Base-by-base conservation (phyloP, 1,140 invertebrate species). In the Drosophila simulans region DNA sequence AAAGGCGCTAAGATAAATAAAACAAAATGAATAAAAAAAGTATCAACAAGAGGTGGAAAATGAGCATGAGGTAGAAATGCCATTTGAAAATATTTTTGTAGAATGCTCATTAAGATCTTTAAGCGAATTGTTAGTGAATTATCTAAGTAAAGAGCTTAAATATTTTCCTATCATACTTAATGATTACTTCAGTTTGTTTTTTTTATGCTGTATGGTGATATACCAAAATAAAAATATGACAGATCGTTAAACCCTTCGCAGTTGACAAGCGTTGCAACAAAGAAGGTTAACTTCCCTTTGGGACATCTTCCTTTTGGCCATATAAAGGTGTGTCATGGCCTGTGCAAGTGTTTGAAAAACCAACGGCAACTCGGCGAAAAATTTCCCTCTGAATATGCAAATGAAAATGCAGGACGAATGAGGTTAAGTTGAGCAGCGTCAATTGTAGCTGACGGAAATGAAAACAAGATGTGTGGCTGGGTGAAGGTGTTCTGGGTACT, bases 391-490 rank as follows among this genome's bases (percentile, higher is more conserved):
- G 84, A 88, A 89, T 89, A 88, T 88, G 79, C 72, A 88, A 88
- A 88, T 88, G 83, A 80, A 82, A 88, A 83, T 77, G 68, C 37
- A 88, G 70, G 65, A 82, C 82, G 84, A 89, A 89, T 84, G 84
- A 89, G 84, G 84, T 89, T 89, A 89, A 89, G 84, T 89, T 89
- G 84, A 89, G 84, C 80, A 84, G 85, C 84, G 84, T 89, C 84
- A 89, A 89, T 89, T 89, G 84, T 89, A 89, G 80, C 80, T 89
- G 84, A 89, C 84, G 84, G 84, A 89, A 89, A 89, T 89, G 85
- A 89, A 89, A 89, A 85, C 84, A 89, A 89, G 84, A 77, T 88
- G 84, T 75, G 82, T 76, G 60, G 52, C 51, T 53, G 39, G 71
- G 27, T 43, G 35, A 34, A 37, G 37, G 27, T 20, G n/a, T 39